Conservation (phyloP, 1,140 invertebrate genomes). For the Drosophila orosa region DNA sequence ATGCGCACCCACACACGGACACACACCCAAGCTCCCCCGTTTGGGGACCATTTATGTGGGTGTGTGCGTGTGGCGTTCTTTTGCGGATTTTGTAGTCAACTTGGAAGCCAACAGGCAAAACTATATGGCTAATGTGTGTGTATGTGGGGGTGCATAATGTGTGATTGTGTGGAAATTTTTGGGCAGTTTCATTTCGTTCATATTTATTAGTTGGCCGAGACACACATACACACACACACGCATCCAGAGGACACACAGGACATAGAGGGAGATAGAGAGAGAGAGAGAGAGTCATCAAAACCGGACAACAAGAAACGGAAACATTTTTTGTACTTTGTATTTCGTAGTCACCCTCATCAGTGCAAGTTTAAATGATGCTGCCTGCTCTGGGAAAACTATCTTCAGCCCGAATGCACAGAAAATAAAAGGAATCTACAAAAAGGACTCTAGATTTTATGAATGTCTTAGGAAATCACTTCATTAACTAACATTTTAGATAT, state of each 20-base stretch:
- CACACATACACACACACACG: slow-evolving; percentile 31
- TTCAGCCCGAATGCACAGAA: slow-evolving; percentile 29
- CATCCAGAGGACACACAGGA: slow-evolving; percentile 14
- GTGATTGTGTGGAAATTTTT: slow-evolving; percentile 83
- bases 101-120: slow-evolving; percentile 81
- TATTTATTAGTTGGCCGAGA: slow-evolving; percentile 83
- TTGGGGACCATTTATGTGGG: slow-evolving; percentile 35
- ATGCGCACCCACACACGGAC: slow-evolving; percentile 43
- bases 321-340: slow-evolving; percentile 71
- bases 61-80: slow-evolving; percentile 72
- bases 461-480: too few species aligned
- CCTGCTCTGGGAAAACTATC: slow-evolving; percentile 62
- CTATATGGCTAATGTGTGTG: slow-evolving; percentile 74
- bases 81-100: slow-evolving; percentile 82
- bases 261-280: background rate
- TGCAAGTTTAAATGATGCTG: slow-evolving; percentile 72
- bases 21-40: background rate
- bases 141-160: slow-evolving; percentile 71
- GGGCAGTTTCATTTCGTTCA: slow-evolving; percentile 83
- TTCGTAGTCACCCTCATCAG: slow-evolving; percentile 77
- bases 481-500: too few species aligned
- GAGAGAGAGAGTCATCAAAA: slow-evolving; percentile 61
- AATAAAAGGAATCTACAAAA: background rate
- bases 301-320: slow-evolving; percentile 80
- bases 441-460: too few species aligned